Evolutionary conservation across 2,888 invertebrate genomes (phyloP).

Genomic region (Sylvicola cinctus): DNA sequence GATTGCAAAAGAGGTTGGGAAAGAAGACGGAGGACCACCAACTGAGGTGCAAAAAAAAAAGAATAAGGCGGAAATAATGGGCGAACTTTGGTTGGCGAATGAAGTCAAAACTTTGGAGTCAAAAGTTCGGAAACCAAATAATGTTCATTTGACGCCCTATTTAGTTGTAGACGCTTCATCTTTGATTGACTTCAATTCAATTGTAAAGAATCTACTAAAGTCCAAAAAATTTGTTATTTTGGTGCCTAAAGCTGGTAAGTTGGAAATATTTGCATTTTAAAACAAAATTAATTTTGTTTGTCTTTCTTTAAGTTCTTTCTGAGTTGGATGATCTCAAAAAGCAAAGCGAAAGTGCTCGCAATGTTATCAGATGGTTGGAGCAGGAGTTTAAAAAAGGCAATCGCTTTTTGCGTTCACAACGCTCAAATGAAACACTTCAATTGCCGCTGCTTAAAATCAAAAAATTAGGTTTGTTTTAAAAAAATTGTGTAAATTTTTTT

Average conservation of each 20-base stretch:
- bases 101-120: constrained; percentile 74
- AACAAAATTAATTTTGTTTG: neutral
- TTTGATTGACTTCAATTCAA: constrained; percentile 50
- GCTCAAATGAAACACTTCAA: constrained; percentile 57
- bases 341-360: constrained; percentile 62
- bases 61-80: constrained; percentile 37
- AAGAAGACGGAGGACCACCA: constrained; percentile 11
- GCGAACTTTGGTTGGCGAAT: constrained; percentile 71
- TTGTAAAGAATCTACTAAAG: constrained; percentile 64
- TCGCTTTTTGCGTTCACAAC: constrained; percentile 68
- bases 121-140: constrained; percentile 27
- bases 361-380: constrained; percentile 88
- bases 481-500: constrained; percentile 16
- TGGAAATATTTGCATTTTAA: too few species aligned
- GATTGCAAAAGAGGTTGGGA: neutral
- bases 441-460: constrained; percentile 52
- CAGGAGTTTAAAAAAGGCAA: constrained; percentile 70
- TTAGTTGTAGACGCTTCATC: constrained; percentile 73
- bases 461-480: constrained; percentile 41
- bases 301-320: constrained; percentile 49
- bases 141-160: constrained; percentile 50
- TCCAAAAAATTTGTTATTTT: constrained; percentile 70
- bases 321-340: constrained; percentile 77
- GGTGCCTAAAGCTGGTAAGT: constrained; percentile 69
- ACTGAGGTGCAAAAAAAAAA: constrained; percentile 12